Evolutionary conservation across 2,888 invertebrate genomes (phyloP), one percentile per base, ranked within the genome.

Genomic region (Tryphoninae sp.): DNA sequence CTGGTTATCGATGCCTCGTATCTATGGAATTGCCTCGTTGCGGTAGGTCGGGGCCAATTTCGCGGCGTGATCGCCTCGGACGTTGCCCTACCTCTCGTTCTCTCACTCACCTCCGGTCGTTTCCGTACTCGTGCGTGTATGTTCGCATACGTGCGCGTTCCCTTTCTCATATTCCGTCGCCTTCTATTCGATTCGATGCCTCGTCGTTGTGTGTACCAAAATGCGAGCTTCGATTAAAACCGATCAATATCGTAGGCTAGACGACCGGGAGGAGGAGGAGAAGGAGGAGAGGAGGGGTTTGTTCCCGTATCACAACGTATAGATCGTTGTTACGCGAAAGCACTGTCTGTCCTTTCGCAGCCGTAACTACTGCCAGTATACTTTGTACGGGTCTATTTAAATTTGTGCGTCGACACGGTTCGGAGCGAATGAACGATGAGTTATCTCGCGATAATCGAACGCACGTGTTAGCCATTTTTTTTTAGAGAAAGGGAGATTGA

Each of bases 11-110:
- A 75, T 81, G 81, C 84, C 84, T 82, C 82, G 74, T 67, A 83
- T 71, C 82, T 73, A 74, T 73, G 83, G 77, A 83, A 81, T 84
- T 80, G 82, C 84, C 84, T 82, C 84, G 81, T 88, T 88, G 86
- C 80, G 85, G 86, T 86, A 87, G 85, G 85, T 87, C 85, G 53
- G 84, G 83, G 62, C 26, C 74, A 83, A 83, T 83, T 84, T 82
- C 64, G 75, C 64, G 61, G 64, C 67, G 75, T 72, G 79, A 73
- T 55, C 78, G 65, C 77, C 59, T 86, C 78, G 78, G 78, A 82
- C 83, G 75, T 74, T 84, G 33, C 42, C 40, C 11, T 19, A 16
- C 53, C 67, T 69, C 71, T 53, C 40, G n/a, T 3, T 53, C 53
- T 53, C 49, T 49, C n/a, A 7, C n/a, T 53, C 53, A 19, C 53